A percentile compares a stretch with the other conserved stretches of the same genome.
These are phyloP conservation scores for Sturmia bella DNA, from an alignment of 2,888 invertebrate genomes.

Conservation along the genomic window DNA sequence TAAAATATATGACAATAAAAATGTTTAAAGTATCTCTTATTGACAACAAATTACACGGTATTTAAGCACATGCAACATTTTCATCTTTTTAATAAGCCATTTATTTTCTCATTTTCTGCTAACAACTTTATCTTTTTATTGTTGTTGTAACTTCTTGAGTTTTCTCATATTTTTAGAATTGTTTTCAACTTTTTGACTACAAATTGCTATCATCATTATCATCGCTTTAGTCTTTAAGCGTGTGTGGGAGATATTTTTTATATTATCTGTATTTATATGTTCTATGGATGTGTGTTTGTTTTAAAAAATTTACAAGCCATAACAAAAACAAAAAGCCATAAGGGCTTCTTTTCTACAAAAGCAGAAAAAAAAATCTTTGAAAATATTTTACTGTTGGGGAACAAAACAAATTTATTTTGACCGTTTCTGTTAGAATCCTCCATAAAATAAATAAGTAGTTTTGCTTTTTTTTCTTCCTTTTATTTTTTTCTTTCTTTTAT, in stretches of 20 bases:
- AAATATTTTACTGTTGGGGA: too few species aligned
- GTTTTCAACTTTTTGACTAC: neutral
- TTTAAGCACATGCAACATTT: slow-evolving; percentile 31
- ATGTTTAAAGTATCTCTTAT: slow-evolving; percentile 7
- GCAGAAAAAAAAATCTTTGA: too few species aligned
- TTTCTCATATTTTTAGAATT: slow-evolving; percentile 9
- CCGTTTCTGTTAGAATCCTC: too few species aligned
- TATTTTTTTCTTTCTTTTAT: too few species aligned
- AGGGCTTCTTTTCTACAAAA: too few species aligned
- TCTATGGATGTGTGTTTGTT: neutral
- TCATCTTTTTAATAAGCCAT: slow-evolving; percentile 34
- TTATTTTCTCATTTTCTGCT: slow-evolving; percentile 26
- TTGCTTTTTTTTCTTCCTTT: too few species aligned
- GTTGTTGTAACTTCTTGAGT: too few species aligned
- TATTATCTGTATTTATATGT: neutral
- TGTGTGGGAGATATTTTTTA: neutral
- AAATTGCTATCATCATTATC: slow-evolving; percentile 38
- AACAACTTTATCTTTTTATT: slow-evolving; percentile 39
- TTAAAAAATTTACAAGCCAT: too few species aligned
- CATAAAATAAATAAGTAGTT: too few species aligned
- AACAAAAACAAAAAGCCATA: too few species aligned
- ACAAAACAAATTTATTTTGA: too few species aligned
- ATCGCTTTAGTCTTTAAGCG: slow-evolving; percentile 37
- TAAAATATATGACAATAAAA: neutral
- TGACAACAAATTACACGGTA: slow-evolving; percentile 45